Evolutionary conservation across 2,888 invertebrate genomes (phyloP).

Genomic region (Tachina grossa): DNA sequence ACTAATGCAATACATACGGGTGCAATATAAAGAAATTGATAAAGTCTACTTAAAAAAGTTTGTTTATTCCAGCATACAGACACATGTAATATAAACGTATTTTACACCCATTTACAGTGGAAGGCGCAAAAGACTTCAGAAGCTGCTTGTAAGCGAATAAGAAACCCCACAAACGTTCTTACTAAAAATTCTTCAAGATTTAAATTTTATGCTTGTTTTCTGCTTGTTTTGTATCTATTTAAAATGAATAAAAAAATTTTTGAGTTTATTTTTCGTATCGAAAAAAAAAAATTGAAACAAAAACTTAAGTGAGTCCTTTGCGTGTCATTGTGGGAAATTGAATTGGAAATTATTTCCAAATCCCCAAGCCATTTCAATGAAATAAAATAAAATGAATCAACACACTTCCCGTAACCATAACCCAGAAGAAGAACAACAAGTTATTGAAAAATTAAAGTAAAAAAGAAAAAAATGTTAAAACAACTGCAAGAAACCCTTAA

Average conservation of each 20-base stretch:
- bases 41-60: slow-evolving; percentile 48
- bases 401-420: slow-evolving; percentile 55
- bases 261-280: not conserved
- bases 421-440: slow-evolving; percentile 50
- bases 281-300: not conserved
- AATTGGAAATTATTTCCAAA: slow-evolving; percentile 76
- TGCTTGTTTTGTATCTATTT: not conserved
- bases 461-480: slow-evolving; percentile 48
- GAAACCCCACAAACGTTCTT: slow-evolving; percentile 33
- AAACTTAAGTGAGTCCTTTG: slow-evolving; percentile 73
- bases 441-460: slow-evolving; percentile 28
- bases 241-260: slow-evolving; percentile 33
- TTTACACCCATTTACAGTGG: not conserved
- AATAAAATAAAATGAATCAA: slow-evolving; percentile 50
- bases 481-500: slow-evolving; percentile 40
- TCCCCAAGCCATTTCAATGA: slow-evolving; percentile 57
- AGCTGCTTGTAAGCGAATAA: not conserved
- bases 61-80: slow-evolving; percentile 19
- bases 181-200: slow-evolving; percentile 34
- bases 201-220: slow-evolving; percentile 5
- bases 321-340: slow-evolving; percentile 77
- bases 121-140: not conserved
- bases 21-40: slow-evolving; percentile 57
- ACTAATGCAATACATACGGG: slow-evolving; percentile 62
- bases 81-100: not conserved